Percentiles rank a stretch among this genome's conserved stretches.
These are phyloP conservation scores for Acanthornis magna DNA, from an alignment of 2,797 vertebrate genomes.

Conservation along the genomic window DNA sequence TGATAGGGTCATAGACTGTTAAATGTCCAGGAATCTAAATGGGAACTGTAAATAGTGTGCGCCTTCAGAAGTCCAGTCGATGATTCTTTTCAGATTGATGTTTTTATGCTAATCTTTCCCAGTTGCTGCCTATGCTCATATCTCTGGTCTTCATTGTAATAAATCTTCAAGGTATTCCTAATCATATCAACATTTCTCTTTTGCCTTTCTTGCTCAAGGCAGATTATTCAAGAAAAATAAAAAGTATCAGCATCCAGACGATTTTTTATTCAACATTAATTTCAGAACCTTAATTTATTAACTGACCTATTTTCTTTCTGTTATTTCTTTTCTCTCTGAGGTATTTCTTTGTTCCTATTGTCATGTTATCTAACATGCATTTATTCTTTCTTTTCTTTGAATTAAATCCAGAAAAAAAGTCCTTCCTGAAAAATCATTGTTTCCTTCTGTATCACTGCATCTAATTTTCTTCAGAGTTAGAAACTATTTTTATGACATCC, in stretches of 20 bases:
- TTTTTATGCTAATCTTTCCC: neutral
- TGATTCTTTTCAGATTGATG: neutral
- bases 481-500: neutral
- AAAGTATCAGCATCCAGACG: neutral
- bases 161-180: neutral
- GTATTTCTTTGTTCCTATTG: neutral
- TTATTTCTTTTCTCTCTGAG: neutral
- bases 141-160: neutral
- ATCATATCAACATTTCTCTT: neutral
- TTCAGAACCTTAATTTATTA: slow-evolving; percentile 22
- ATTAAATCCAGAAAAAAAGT: neutral
- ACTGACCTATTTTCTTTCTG: slow-evolving; percentile 30
- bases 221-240: neutral
- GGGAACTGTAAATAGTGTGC: neutral
- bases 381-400: slow-evolving; percentile 6
- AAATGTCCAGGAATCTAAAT: neutral
- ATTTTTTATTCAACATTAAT: neutral
- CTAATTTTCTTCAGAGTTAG: neutral
- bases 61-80: neutral
- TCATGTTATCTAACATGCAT: neutral
- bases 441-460: neutral
- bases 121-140: neutral
- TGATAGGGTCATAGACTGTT: neutral
- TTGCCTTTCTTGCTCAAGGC: neutral
- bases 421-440: neutral